Evolutionary conservation across 2,888 invertebrate genomes (phyloP), one percentile per base, ranked within the genome.

Genomic region (Sminthurinus aureus): DNA sequence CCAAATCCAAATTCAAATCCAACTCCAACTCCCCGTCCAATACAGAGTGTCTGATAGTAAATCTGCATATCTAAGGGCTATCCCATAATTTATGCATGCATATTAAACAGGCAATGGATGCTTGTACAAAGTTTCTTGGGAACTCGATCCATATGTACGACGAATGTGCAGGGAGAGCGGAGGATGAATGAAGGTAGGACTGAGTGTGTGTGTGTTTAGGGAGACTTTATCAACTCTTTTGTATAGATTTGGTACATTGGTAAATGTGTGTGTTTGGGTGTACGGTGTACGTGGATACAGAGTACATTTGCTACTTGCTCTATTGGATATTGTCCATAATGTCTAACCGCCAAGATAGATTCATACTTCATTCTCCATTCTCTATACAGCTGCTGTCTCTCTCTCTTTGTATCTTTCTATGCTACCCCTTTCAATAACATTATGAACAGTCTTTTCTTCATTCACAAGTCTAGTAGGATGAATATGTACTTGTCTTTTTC

Each of bases 51-150:
- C n/a, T 75, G 75, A 38, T 78, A 66, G 66, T 38, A 73, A 26
- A 24, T 73, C 24, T 69, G 20, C 88, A 88, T 88, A 87, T 88
- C 86, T 86, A 88, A 87, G 86, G 86, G 85, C 84, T 86, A 81
- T 81, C 83, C 85, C 85, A 87, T 88, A 88, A 88, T 88, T 88
- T 87, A 88, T 88, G 86, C 88, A 83, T 85, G 88, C 86, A 87
- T 88, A 85, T 88, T 88, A 87, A 88, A 85, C 85, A 86, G 85
- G 38, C 38, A 1, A 38, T 24, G 26, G 66, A 71, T 52, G 80
- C 52, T 73, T 69, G 50, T 71, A 80, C 80, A 74, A 82, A 78
- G 78, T 83, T 84, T 80, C 84, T 85, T 84, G 83, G 82, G 85
- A 85, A 84, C 84, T 81, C 67, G 79, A 69, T 66, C 50, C 79